Evolutionary conservation across 2,113 vertebrate species (phyloP), one percentile per base, ranked within the genome.

Genomic region (Pipra filicauda): DNA sequence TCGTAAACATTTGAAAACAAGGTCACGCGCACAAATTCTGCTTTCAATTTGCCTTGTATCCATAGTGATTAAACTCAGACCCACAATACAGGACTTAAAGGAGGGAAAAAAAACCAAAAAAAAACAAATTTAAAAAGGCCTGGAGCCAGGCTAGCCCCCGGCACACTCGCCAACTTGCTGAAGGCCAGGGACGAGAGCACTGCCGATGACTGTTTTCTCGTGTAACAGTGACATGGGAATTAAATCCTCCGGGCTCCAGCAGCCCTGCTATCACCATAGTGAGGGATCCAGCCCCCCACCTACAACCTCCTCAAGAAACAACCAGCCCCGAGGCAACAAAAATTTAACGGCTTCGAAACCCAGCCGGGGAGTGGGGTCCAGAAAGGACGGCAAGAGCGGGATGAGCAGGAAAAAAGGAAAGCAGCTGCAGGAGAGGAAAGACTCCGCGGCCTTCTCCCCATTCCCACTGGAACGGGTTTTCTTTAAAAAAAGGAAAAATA

Each of bases 11-110:
- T 89, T 27, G 83, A 94, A 96, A 96, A 96, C 93, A 93, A 87
- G 85, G 93, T 93, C 96, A 91, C 72, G 30, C 90, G n/a, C 93
- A 89, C 88, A 96, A 96, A 97, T 96, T 95, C 96, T 94, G 95
- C 96, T 96, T 97, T 93, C 95, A 96, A 96, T 96, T 96, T 96
- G 87, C 70, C 80, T 87, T 93, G 90, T 96, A 96, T 93, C 96
- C 95, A 96, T 94, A 96, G 96, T 71, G 92, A 96, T 95, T 96
- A 96, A 97, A 97, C 91, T 96, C 96, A 89, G 77, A 80, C 49
- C 95, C 86, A 90, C 92, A 93, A 94, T 94, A 94, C 4, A 0
- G 70, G 80, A 88, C 54, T 85, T 93, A 92, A 87, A 85, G n/a
- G 17, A n/a, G 5, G 27, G 15, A 9, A 5, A 81, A 33, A 11